phyloP scores from a whole-genome alignment of 30 jellyfish, hydroid and myxozoan species.

The Cassiopea xamachana region DNA sequence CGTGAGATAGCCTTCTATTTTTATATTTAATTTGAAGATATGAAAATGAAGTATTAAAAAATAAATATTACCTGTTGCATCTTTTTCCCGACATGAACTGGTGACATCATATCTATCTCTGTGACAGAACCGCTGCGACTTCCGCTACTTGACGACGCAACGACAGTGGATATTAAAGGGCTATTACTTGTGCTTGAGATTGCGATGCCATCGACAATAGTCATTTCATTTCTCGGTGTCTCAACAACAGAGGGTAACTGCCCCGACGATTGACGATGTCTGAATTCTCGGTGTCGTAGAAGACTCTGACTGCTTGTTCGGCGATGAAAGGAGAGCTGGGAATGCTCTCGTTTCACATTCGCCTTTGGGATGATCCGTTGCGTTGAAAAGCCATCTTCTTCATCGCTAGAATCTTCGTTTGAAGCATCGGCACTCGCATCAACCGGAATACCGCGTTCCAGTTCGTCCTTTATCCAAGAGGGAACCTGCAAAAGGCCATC shows the following conservation, averaged over 20 bases:
- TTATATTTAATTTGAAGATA: too few species aligned
- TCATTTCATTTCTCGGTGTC: slow-evolving; percentile 21
- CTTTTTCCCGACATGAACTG: slow-evolving; percentile 35
- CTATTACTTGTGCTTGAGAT: slow-evolving; percentile 37
- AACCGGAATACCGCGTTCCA: slow-evolving; percentile 83
- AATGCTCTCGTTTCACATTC: slow-evolving; percentile 25
- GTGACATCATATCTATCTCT: slow-evolving; percentile 53
- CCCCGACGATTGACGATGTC: slow-evolving; percentile 21
- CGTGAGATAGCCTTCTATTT: too few species aligned
- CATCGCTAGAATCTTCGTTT: slow-evolving; percentile 68
- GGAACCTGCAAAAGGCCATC: slow-evolving; percentile 58
- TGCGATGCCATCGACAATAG: slow-evolving; percentile 78
- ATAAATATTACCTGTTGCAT: too few species aligned
- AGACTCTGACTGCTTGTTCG: slow-evolving; percentile 64
- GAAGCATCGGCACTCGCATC: slow-evolving; percentile 47
- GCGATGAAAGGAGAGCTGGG: slow-evolving; percentile 34
- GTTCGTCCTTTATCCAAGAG: slow-evolving; percentile 82
- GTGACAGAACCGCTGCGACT: slow-evolving; percentile 71
- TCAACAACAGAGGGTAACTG: slow-evolving; percentile 19
- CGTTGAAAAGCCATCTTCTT: slow-evolving; percentile 28
- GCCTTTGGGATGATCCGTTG: slow-evolving; percentile 27
- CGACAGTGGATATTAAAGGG: slow-evolving; percentile 12
- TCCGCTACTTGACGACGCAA: slow-evolving; percentile 25
- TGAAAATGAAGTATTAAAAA: too few species aligned
- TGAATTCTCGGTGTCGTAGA: slow-evolving; percentile 32